Evolutionary conservation across 2,888 invertebrate genomes (phyloP), one percentile per base, ranked within the genome.

Genomic region (Chrysodeixis includens): DNA sequence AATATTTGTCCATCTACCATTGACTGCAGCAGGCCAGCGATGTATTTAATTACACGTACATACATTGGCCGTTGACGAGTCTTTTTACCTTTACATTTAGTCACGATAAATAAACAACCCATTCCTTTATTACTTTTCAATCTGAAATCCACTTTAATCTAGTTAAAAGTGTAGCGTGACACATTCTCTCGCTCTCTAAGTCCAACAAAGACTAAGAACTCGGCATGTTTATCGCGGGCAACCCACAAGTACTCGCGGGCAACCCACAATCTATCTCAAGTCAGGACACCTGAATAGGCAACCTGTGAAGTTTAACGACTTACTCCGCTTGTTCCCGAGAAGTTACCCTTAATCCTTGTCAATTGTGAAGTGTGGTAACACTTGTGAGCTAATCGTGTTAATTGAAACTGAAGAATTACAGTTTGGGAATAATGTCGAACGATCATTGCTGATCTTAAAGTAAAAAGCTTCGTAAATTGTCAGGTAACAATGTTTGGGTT

Each of bases 141-240:
- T 26, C 6, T 35, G 12, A 4, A 35, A n/a, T 40, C 6, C 5
- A 40, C 40, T 40, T n/a, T n/a, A n/a, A 40, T 40, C 5, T 5
- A 49, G 0, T n/a, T 16, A 6, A 16, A 8, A 44, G 44, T 16
- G 7, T 44, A 44, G 8, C 16, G 12, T 18, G 74, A 63, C 49
- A 60, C 49, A 51, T 30, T 51, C 49, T 20, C 14, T 51, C 18
- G 53, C 44, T 44, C 32, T 53, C n/a, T n/a, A 18, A 32, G 44
- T 78, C 73, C 49, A 6, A 52, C 62, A 59, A 65, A 61, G 72
- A 58, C 57, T 66, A 0, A 44, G 58, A 62, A 64, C 64, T 64
- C 63, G 66, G 54, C 46, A 70, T 76, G 77, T 78, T 73, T 79
- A 76, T 70, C 61, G 40, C 14, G 54, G 26, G 1, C 63, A 64